Percentiles rank a stretch among this genome's conserved stretches.
Evolutionary conservation across 2,797 vertebrate species (phyloP).

Genomic region (Zenarchopterus dispar): DNA sequence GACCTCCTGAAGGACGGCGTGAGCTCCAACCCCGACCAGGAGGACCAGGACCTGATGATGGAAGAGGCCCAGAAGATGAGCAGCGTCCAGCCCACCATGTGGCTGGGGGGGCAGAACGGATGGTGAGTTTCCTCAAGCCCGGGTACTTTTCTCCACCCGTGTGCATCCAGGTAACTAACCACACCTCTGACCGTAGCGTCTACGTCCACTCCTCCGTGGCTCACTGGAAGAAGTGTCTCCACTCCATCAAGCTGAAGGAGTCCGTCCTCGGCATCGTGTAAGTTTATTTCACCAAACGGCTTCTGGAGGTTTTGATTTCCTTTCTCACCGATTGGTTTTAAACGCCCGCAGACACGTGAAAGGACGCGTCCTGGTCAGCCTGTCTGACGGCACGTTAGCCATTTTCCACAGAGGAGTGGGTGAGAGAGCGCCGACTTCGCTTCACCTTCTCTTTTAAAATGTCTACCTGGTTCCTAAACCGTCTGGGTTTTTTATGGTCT

Average conservation of each 20-base stretch:
- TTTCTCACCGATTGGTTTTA: not conserved
- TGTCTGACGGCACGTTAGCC: conserved; percentile 94
- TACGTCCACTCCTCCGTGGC: conserved; percentile 98
- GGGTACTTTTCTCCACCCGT: not conserved
- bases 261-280: conserved; percentile 97
- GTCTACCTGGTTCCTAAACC: not conserved
- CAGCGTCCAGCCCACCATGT: conserved; percentile 96
- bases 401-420: conserved; percentile 97
- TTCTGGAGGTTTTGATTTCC: not conserved
- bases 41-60: conserved; percentile 93
- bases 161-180: fast-evolving
- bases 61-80: conserved; percentile 99
- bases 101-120: conserved; percentile 97
- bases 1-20: conserved; percentile 89
- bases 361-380: conserved; percentile 94
- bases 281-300: conserved; percentile 66
- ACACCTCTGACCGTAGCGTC: conserved; percentile 82
- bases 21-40: conserved; percentile 83
- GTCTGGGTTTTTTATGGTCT: fast-evolving
- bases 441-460: not conserved
- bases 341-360: conserved; percentile 89
- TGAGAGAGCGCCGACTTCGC: conserved; percentile 67
- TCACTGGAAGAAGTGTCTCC: conserved; percentile 97
- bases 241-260: conserved; percentile 97
- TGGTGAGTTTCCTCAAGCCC: conserved; percentile 79